These are phyloP conservation scores for Varanus salvator DNA, from an alignment of 2,113 vertebrate species.

Conservation along the genomic window DNA sequence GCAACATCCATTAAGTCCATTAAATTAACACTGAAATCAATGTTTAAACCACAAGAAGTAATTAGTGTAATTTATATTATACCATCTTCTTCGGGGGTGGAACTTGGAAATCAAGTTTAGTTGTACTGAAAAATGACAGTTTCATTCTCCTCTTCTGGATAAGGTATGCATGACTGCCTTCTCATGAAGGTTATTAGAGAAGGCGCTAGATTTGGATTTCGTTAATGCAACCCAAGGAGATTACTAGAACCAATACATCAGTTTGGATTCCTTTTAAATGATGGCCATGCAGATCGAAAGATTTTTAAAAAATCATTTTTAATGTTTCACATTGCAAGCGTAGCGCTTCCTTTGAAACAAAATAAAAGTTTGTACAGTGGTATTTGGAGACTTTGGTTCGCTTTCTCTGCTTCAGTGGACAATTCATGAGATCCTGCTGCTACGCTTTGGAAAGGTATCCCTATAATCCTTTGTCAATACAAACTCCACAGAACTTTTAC, in stretches of 20 bases:
- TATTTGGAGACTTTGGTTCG: slow-evolving; percentile 60
- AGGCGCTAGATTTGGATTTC: slow-evolving; percentile 66
- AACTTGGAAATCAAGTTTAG: slow-evolving; percentile 80
- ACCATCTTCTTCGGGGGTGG: slow-evolving; percentile 66
- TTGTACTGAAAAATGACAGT: slow-evolving; percentile 82
- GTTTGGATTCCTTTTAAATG: slow-evolving; percentile 64
- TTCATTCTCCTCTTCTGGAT: slow-evolving; percentile 74
- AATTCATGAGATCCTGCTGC: slow-evolving; percentile 65
- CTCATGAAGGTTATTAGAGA: slow-evolving; percentile 71
- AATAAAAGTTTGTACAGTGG: slow-evolving; percentile 33
- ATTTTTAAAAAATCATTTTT: slow-evolving; percentile 67
- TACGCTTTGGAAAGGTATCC: slow-evolving; percentile 67
- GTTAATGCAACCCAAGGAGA: slow-evolving; percentile 71
- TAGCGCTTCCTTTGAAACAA: slow-evolving; percentile 56
- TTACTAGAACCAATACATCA: slow-evolving; percentile 74
- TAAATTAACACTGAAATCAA: slow-evolving; percentile 94
- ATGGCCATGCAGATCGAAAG: slow-evolving; percentile 68
- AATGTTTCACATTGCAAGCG: slow-evolving; percentile 39
- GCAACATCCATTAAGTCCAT: slow-evolving; percentile 95
- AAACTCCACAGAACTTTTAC: slow-evolving; percentile 65
- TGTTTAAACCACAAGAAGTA: slow-evolving; percentile 89
- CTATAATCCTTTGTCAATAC: slow-evolving; percentile 69
- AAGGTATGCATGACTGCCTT: slow-evolving; percentile 67
- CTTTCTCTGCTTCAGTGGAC: slow-evolving; percentile 61
- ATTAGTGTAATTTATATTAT: slow-evolving; percentile 85